phyloP scores from a whole-genome alignment of 1,140 invertebrate genomes.

The Pinna nobilis region DNA sequence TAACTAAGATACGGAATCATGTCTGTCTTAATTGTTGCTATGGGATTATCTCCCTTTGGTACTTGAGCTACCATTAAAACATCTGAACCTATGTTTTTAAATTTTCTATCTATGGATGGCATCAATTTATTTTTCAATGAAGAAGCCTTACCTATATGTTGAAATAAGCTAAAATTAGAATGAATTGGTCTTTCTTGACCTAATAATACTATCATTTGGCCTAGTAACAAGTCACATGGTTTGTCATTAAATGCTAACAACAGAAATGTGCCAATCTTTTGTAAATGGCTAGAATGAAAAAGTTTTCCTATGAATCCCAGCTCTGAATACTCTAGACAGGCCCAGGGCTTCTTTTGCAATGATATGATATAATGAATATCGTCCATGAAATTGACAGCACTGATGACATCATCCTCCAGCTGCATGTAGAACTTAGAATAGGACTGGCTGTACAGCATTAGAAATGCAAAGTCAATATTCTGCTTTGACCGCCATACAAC shows the following conservation, averaged over 20 bases:
- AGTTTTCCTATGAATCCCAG: constrained; percentile 73
- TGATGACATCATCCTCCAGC: constrained; percentile 73
- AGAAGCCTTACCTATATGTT: constrained; percentile 71
- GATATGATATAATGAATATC: constrained; percentile 61
- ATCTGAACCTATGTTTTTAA: constrained; percentile 32
- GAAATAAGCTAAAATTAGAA: constrained; percentile 64
- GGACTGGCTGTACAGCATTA: constrained; percentile 64
- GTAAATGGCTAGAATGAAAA: constrained; percentile 61
- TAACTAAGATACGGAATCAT: constrained; percentile 29
- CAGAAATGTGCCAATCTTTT: constrained; percentile 58
- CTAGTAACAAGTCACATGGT: constrained; percentile 70
- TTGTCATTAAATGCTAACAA: constrained; percentile 66
- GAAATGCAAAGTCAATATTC: constrained; percentile 70
- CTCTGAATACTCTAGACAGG: constrained; percentile 67
- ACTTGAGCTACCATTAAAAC: constrained; percentile 14
- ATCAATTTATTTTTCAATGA: constrained; percentile 56
- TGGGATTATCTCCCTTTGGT: constrained; percentile 47
- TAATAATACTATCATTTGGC: constrained; percentile 51
- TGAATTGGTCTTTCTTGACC: constrained; percentile 46
- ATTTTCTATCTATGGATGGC: constrained; percentile 45
- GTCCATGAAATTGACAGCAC: constrained; percentile 60
- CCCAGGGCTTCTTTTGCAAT: constrained; percentile 55
- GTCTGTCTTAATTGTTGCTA: constrained; percentile 41
- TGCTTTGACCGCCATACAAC: constrained; percentile 73
- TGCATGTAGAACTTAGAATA: constrained; percentile 70